phyloP scores from a whole-genome alignment of 2,113 vertebrate genomes.

The Leptosomus discolor region DNA sequence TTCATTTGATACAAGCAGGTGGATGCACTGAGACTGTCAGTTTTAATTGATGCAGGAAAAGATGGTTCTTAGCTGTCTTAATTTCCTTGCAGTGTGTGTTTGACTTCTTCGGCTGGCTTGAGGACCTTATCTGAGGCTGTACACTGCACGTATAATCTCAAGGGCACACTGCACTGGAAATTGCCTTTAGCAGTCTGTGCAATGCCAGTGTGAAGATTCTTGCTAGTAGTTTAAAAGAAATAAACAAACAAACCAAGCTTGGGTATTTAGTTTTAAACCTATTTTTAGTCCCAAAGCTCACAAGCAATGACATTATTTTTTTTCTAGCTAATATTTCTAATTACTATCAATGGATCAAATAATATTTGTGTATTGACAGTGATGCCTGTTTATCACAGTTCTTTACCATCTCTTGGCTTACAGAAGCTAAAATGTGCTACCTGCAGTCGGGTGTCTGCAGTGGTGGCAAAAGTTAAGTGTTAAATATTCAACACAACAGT shows the following conservation, averaged over 20 bases:
- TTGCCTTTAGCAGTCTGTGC: not conserved
- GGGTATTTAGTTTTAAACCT: not conserved
- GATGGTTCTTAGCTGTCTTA: not conserved
- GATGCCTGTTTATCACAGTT: not conserved
- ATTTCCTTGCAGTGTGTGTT: not conserved
- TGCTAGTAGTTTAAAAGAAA: not conserved
- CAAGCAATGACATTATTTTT: not conserved
- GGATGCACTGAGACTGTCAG: not conserved
- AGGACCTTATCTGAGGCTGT: not conserved
- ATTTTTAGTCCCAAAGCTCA: not conserved
- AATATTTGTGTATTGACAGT: not conserved
- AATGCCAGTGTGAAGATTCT: not conserved
- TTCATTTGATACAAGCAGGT: not conserved
- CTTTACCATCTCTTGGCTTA: not conserved
- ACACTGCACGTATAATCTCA: not conserved
- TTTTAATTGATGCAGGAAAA: not conserved
- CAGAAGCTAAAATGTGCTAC: not conserved
- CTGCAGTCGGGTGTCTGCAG: slow-evolving; percentile 21
- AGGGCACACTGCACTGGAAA: not conserved
- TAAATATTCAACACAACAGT: not conserved
- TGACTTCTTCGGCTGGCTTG: not conserved
- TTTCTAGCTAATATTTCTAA: not conserved
- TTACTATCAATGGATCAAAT: not conserved
- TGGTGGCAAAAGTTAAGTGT: not conserved
- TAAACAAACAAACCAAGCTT: not conserved